phyloP scores from a whole-genome alignment of 2,888 invertebrate genomes.

The Eupithecia inturbata region DNA sequence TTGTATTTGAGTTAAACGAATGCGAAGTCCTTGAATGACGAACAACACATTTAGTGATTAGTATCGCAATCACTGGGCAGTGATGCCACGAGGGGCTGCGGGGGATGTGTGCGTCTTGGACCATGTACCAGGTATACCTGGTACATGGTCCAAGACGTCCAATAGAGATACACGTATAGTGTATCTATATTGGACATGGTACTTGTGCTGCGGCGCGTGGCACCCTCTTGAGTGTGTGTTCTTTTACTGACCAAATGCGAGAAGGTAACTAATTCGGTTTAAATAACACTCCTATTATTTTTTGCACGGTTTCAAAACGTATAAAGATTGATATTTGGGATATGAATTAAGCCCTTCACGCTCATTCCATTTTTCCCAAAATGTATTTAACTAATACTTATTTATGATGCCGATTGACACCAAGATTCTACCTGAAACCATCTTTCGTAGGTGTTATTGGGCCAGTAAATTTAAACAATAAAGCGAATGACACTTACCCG shows the following conservation, averaged over 20 bases:
- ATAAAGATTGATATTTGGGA: neutral
- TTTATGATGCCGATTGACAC: neutral
- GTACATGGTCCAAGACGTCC: too few relatives aligned
- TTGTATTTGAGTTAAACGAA: neutral
- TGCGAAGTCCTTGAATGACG: neutral
- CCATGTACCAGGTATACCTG: too few relatives aligned
- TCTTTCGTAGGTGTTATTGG: neutral
- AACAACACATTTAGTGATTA: neutral
- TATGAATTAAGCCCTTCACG: neutral
- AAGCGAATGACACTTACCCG: conserved; percentile 72
- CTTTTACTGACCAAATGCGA: neutral
- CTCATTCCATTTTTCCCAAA: neutral
- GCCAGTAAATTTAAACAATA: neutral
- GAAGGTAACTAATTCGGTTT: neutral
- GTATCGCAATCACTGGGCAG: too few relatives aligned
- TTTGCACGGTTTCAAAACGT: neutral
- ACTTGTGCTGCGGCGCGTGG: too few relatives aligned
- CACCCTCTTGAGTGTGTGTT: neutral
- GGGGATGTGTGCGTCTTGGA: too few relatives aligned
- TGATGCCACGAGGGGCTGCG: too few relatives aligned
- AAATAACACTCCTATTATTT: neutral
- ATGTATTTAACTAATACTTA: neutral
- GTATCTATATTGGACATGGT: too few relatives aligned
- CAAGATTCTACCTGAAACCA: neutral
- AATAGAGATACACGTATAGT: too few relatives aligned